phyloP scores from a whole-genome alignment of 2,113 vertebrate species.

The Hemichromis elongatus region DNA sequence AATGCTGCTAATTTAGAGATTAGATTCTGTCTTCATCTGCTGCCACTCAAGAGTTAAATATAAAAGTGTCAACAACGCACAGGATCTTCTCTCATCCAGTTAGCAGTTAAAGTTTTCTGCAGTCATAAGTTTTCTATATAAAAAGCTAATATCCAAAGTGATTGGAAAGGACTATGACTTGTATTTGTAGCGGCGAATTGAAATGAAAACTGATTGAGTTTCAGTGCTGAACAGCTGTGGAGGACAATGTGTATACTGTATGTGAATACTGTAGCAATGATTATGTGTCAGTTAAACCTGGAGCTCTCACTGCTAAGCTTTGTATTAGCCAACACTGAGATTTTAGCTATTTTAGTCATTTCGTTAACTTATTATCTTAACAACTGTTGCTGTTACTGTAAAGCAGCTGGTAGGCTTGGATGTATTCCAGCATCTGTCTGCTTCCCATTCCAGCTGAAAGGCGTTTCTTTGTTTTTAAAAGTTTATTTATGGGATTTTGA shows the following conservation, averaged over 20 bases:
- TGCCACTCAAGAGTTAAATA: not conserved
- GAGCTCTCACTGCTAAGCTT: not conserved
- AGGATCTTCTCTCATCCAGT: not conserved
- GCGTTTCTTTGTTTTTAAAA: not conserved
- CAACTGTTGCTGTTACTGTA: not conserved
- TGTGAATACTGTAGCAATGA: not conserved
- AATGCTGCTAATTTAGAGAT: not conserved
- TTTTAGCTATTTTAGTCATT: not conserved
- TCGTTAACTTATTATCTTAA: not conserved
- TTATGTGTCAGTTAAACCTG: not conserved
- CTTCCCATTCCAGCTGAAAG: not conserved
- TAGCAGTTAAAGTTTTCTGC: not conserved
- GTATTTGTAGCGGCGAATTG: not conserved
- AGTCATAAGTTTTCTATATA: not conserved
- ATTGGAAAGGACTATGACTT: not conserved
- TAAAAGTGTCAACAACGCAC: not conserved
- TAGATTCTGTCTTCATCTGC: not conserved
- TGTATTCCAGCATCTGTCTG: not conserved
- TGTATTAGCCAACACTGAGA: not conserved
- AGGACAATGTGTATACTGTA: not conserved
- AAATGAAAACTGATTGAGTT: not conserved
- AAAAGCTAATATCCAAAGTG: not conserved
- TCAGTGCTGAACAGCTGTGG: not conserved
- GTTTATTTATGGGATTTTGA: not conserved
- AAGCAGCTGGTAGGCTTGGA: not conserved